Percentiles rank a stretch among this genome's conserved stretches.
phyloP scores from a whole-genome alignment of 2,888 invertebrate genomes.

The Tipula confusa region DNA sequence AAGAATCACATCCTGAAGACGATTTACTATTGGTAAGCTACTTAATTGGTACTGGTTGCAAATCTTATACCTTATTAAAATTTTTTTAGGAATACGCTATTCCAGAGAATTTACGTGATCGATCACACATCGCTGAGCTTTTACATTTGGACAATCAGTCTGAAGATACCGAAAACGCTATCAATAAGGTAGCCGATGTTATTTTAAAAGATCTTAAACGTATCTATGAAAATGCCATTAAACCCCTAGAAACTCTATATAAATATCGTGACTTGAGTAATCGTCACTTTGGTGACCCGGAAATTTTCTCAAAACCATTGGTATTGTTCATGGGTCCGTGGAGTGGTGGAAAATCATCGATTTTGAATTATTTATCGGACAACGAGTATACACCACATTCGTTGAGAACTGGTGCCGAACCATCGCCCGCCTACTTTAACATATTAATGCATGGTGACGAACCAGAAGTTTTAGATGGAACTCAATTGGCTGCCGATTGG shows the following conservation, averaged over 20 bases:
- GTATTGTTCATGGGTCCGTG: constrained; percentile 93
- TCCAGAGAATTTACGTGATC: constrained; percentile 70
- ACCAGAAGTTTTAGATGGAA: constrained; percentile 82
- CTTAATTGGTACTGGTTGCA: background rate
- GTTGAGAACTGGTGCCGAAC: constrained; percentile 87
- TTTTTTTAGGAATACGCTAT: constrained; percentile 61
- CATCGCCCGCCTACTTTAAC: constrained; percentile 88
- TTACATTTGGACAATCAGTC: constrained; percentile 74
- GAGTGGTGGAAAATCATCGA: constrained; percentile 93
- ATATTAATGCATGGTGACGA: constrained; percentile 85
- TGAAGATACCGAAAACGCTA: constrained; percentile 63
- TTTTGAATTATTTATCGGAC: constrained; percentile 86
- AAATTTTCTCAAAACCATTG: constrained; percentile 91
- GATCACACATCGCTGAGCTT: constrained; percentile 75
- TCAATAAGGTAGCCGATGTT: constrained; percentile 69
- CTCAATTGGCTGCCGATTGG: constrained; percentile 91
- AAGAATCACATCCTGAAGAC: constrained; percentile 58
- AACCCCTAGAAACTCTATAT: constrained; percentile 84
- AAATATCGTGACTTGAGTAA: constrained; percentile 90
- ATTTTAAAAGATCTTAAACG: constrained; percentile 80
- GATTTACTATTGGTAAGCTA: constrained; percentile 57
- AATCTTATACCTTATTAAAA: background rate
- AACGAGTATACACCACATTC: constrained; percentile 80
- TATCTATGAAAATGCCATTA: constrained; percentile 80
- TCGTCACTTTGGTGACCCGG: constrained; percentile 87